Conservation (phyloP, 2,113 vertebrate genomes). For the Petrocephalus microphthalmus region DNA sequence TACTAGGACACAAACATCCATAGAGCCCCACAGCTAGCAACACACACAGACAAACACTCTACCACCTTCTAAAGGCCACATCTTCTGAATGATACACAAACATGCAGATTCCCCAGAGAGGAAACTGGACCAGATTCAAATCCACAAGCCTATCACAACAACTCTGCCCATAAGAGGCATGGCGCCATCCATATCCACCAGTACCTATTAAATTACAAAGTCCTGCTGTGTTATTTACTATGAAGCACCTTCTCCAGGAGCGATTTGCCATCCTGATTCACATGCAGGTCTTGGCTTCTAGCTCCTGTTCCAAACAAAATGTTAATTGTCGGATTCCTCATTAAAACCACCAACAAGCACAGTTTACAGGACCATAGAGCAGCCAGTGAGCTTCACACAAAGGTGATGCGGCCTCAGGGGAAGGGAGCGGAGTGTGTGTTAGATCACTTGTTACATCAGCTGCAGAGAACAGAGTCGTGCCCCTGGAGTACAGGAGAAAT, state of each 20-base stretch:
- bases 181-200: neutral
- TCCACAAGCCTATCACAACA: neutral
- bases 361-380: conserved; percentile 17
- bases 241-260: neutral
- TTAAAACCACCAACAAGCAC: conserved; percentile 16
- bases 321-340: conserved; percentile 3
- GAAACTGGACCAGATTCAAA: neutral
- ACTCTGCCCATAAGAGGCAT: neutral
- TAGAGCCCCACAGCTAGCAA: neutral
- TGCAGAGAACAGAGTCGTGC: neutral
- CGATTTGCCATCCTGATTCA: neutral
- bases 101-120: neutral
- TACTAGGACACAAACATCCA: neutral
- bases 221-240: neutral
- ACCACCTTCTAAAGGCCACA: neutral
- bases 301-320: neutral
- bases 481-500: neutral
- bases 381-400: neutral
- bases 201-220: neutral
- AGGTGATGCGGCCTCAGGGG: neutral
- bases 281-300: neutral
- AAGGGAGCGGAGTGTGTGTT: neutral
- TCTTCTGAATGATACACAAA: neutral
- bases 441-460: neutral
- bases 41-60: neutral